Evolutionary conservation across 2,888 invertebrate species (phyloP), one percentile per base, ranked within the genome.

Genomic region (Torymus tubicola): DNA sequence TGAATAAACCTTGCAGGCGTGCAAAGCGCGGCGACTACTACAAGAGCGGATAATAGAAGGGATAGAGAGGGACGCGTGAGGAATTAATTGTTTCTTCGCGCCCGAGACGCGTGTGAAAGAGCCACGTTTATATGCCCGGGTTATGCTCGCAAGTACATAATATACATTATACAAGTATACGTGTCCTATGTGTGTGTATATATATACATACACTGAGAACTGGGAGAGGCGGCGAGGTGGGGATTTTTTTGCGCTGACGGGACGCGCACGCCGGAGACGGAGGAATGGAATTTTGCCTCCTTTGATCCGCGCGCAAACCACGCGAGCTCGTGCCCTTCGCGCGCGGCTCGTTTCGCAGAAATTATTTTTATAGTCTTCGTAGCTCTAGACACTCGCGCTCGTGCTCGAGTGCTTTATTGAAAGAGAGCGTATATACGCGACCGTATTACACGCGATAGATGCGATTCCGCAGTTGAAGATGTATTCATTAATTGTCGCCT

Each of bases 61-160:
- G 42, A 42, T 8, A 42, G 71, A 55, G 58, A 70, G 83, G 83
- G 82, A 82, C 64, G 69, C 78, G 79, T 21, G 73, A 81, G 81
- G 80, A 81, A 84, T 82, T 84, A 82, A 84, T 84, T 82, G 82
- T 84, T 81, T 75, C 77, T 73, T 75, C 79, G 83, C 64, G 68
- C 68, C 78, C 52, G 74, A 81, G 81, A 79, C 78, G 80, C 82
- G 83, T 74, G 81, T 76, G 78, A 81, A 80, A 81, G 70, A 73
- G 65, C 53, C 68, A 55, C 68, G 67, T 18, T 52, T 58, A 14
- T 21, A 55, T 52, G 52, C 4, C 72, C 75, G 65, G 24, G 53
- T 75, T 68, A 75, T 75, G 70, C 63, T 31, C 63, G 60, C 42
- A 70, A 57, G 57, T 77, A 57, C 70, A 77, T 70, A 77, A 68